phyloP scores from a whole-genome alignment of 2,113 vertebrate genomes.

The Aspidoscelis tigris region DNA sequence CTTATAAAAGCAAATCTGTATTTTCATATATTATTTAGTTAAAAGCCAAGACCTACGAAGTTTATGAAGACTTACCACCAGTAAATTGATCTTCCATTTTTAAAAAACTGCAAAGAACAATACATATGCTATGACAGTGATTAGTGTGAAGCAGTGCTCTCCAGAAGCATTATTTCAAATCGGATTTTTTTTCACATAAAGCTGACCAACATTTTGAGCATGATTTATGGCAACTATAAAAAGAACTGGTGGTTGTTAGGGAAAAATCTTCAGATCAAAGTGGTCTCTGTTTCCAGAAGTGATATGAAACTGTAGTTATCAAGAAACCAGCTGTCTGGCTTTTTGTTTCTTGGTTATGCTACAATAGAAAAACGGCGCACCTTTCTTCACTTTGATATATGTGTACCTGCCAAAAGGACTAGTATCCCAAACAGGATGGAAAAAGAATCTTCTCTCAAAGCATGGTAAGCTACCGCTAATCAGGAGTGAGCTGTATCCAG shows the following conservation, averaged over 20 bases:
- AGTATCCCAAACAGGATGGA: background rate
- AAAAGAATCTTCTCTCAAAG: no score
- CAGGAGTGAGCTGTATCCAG: no score
- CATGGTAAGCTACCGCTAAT: no score
- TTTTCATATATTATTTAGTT: background rate
- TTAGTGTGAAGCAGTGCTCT: background rate
- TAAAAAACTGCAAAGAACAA: background rate
- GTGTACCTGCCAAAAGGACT: background rate
- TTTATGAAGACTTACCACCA: background rate
- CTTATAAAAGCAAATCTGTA: background rate
- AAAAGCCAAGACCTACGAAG: background rate
- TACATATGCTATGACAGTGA: background rate
- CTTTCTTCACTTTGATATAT: background rate
- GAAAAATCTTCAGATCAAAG: background rate
- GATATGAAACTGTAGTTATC: background rate
- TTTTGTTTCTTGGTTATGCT: background rate
- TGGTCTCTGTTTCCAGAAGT: background rate
- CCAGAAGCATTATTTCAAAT: background rate
- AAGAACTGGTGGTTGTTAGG: background rate
- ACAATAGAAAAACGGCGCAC: background rate
- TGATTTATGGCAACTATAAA: background rate
- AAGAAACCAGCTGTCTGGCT: background rate
- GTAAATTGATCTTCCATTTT: background rate
- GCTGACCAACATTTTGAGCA: constrained; percentile 21
- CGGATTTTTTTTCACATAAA: constrained; percentile 11